phyloP scores from a whole-genome alignment of 2,797 vertebrate genomes.

The Malurus splendens region DNA sequence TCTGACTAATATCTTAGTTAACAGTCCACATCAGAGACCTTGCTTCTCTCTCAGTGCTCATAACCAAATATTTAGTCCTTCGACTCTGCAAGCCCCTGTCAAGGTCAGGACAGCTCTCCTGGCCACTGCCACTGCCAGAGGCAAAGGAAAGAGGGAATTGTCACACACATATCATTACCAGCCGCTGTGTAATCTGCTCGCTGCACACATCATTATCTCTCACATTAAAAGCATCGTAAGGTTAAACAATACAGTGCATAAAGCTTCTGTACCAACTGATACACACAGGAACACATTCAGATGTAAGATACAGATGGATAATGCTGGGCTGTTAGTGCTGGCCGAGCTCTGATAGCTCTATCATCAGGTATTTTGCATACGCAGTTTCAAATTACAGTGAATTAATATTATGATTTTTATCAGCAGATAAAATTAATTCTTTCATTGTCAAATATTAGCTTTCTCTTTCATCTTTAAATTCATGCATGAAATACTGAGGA shows the following conservation, averaged over 20 bases:
- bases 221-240: conserved; percentile 21
- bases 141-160: neutral
- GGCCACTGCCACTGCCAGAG: neutral
- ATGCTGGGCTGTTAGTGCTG: neutral
- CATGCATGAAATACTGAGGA: neutral
- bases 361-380: conserved; percentile 4
- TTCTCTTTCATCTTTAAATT: conserved; percentile 4
- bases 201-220: conserved; percentile 53
- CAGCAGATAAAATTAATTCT: conserved; percentile 60
- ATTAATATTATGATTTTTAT: conserved; percentile 27
- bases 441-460: conserved; percentile 46
- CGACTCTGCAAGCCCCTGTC: neutral
- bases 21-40: neutral
- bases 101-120: neutral
- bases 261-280: neutral
- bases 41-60: neutral
- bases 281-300: neutral
- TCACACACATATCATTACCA: neutral
- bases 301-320: neutral
- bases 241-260: conserved; percentile 4
- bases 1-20: conserved; percentile 4
- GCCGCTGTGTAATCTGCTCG: neutral
- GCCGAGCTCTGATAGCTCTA: conserved; percentile 50
- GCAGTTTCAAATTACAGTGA: conserved; percentile 59
- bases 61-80: neutral